A percentile compares a stretch with the other conserved stretches of the same genome.
Conservation (phyloP, 1,140 invertebrate genomes). For the Drosophila ogumai region DNA sequence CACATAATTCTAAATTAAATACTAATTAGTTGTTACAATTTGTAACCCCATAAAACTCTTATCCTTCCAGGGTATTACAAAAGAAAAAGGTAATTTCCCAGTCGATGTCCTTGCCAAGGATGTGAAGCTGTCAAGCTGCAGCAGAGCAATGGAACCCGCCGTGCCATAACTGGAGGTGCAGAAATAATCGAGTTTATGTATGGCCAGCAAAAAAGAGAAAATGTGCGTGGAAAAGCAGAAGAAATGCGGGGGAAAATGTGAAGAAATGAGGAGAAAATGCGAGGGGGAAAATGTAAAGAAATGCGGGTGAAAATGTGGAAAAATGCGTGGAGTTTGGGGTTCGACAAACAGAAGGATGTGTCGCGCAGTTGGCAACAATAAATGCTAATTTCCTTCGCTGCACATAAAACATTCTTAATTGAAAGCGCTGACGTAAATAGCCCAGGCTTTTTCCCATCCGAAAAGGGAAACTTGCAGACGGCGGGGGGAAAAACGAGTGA, state of each 20-base stretch:
- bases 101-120: background rate
- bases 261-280: background rate
- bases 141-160: conserved; percentile 22
- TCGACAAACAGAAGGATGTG: conserved; percentile 14
- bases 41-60: background rate
- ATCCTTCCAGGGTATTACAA: background rate
- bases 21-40: background rate
- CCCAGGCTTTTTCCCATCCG: background rate
- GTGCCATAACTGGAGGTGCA: conserved; percentile 54
- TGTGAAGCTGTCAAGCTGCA: conserved; percentile 8
- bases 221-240: background rate
- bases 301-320: background rate
- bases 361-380: conserved; percentile 62
- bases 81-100: conserved; percentile 2
- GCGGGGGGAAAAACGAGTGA: background rate
- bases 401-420: conserved; percentile 75
- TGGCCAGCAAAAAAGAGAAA: conserved; percentile 19
- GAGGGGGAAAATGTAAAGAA: background rate
- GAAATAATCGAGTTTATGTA: conserved; percentile 66
- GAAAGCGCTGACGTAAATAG: conserved; percentile 74
- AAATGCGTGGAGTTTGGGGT: background rate
- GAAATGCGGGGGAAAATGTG: conserved; percentile 3
- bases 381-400: conserved; percentile 76
- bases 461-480: background rate
- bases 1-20: background rate